Conservation (phyloP, 2,113 vertebrate species). For the Noctilio leporinus region DNA sequence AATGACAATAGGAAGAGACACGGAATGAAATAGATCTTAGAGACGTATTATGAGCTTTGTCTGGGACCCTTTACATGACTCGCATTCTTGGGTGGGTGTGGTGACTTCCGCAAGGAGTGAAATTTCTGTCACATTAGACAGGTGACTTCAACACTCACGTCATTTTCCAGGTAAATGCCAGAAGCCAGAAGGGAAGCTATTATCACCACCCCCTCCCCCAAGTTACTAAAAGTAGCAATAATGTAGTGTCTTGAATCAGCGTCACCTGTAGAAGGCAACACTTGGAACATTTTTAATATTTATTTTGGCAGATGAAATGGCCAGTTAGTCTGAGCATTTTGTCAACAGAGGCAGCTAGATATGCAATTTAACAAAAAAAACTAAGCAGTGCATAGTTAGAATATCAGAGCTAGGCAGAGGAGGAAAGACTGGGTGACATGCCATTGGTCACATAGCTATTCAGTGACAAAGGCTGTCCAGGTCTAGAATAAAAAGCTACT, state of each 20-base stretch:
- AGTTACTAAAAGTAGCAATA: background rate
- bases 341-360: background rate
- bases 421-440: background rate
- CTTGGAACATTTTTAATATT: background rate
- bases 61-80: background rate
- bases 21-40: background rate
- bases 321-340: background rate
- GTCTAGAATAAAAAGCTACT: background rate
- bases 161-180: background rate
- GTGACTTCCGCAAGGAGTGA: background rate
- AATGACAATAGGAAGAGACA: constrained; percentile 1
- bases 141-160: background rate
- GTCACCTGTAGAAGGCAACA: background rate
- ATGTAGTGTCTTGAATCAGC: background rate
- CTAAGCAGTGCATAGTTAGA: background rate
- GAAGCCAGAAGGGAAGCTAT: background rate
- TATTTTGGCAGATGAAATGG: background rate
- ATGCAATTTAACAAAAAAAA: background rate
- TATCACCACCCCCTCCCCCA: no score
- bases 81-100: background rate
- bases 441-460: background rate
- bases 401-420: background rate
- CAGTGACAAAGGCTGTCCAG: background rate
- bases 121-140: background rate
- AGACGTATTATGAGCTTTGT: background rate